These are phyloP conservation scores for Netelia fuscicornis DNA, from an alignment of 2,888 invertebrate genomes.

Conservation along the genomic window DNA sequence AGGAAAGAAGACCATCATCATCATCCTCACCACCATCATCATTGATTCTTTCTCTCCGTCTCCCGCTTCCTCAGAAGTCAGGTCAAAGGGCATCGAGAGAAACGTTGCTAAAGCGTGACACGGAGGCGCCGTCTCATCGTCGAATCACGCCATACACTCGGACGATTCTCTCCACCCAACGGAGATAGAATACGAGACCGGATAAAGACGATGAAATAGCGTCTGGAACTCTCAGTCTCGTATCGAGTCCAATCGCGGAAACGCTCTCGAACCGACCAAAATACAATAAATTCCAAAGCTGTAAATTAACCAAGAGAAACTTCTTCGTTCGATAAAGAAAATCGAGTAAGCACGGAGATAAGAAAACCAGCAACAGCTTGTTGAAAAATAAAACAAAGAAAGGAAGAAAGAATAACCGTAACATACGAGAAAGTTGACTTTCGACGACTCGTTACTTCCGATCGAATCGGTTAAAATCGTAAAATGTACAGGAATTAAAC, in stretches of 20 bases:
- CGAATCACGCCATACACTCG: conserved; percentile 74
- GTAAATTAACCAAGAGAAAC: too few relatives aligned
- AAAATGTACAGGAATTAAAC: too few relatives aligned
- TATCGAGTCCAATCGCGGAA: conserved; percentile 52
- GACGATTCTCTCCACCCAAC: conserved; percentile 23
- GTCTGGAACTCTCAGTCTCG: conserved; percentile 75
- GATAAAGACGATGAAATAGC: conserved; percentile 79
- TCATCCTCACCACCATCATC: conserved; percentile 14
- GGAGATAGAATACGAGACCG: conserved; percentile 40
- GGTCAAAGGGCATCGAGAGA: conserved; percentile 66
- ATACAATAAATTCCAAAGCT: background rate
- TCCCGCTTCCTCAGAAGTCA: background rate
- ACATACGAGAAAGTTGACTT: background rate
- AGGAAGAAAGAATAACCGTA: background rate
- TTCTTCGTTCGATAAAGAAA: background rate
- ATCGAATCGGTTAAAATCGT: too few relatives aligned
- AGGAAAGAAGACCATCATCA: conserved; percentile 50
- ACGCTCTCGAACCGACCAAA: conserved; percentile 12
- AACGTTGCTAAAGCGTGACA: conserved; percentile 61
- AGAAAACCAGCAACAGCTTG: too few relatives aligned
- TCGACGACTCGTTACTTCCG: too few relatives aligned
- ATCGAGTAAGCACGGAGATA: background rate
- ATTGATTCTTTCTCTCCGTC: conserved; percentile 38
- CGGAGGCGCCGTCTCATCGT: conserved; percentile 66
- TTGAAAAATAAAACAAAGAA: background rate